Evolutionary conservation across 1,140 invertebrate species (phyloP).

Genomic region (Drosophila erecta): DNA sequence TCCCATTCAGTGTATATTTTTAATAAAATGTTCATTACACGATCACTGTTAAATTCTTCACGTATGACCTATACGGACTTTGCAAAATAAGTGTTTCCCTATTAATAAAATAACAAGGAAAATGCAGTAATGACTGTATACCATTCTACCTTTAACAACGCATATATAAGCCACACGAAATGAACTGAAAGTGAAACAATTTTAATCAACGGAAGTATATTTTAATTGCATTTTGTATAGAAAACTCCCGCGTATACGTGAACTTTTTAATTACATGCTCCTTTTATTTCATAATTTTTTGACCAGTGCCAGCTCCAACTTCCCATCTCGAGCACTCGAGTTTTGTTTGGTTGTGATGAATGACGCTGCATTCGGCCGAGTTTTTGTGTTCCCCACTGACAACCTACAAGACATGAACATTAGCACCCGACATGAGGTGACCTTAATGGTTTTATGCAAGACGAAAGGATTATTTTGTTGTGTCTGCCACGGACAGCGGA

Average conservation of each 20-base stretch:
- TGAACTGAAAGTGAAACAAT: too few species aligned
- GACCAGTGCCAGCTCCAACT: slow-evolving; percentile 18
- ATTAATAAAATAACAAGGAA: too few species aligned
- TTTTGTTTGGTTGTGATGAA: slow-evolving; percentile 72
- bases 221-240: too few species aligned
- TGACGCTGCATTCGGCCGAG: slow-evolving; percentile 75
- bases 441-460: slow-evolving; percentile 75
- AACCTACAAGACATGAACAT: slow-evolving; percentile 80
- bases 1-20: neutral
- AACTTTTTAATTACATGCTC: too few species aligned
- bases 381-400: slow-evolving; percentile 64
- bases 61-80: too few species aligned
- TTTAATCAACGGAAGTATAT: neutral
- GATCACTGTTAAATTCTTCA: too few species aligned
- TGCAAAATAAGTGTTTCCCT: too few species aligned
- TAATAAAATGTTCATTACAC: neutral
- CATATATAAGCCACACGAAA: too few species aligned
- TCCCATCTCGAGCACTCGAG: slow-evolving; percentile 34
- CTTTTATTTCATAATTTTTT: neutral
- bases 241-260: too few species aligned
- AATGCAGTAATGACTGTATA: too few species aligned
- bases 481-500: slow-evolving; percentile 56
- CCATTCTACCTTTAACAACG: too few species aligned
- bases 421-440: slow-evolving; percentile 71
- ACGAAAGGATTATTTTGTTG: slow-evolving; percentile 64